Base-by-base conservation (phyloP, 2,888 invertebrate species). In the Venusia cambrica region DNA sequence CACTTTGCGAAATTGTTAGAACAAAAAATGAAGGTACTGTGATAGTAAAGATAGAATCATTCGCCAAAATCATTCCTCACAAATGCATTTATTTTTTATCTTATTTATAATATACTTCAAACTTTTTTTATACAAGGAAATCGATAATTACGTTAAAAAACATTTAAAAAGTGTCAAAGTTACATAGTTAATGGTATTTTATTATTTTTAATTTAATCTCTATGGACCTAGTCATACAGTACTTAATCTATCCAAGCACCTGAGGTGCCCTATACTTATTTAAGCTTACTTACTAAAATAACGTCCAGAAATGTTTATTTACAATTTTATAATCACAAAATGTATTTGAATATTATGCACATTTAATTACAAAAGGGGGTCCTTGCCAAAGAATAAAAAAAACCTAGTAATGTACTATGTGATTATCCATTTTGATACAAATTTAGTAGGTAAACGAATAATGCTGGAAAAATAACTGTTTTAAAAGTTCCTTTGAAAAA, bases 11-110 rank as follows among this genome's bases (percentile, higher is more conserved):
- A 62, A 61, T 65, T 61, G 55, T 60, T 40, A 54, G 48, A 37
- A 48, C 54, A 53, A 58, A 48, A 67, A 57, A 47, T 54, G 60
- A 65, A 49, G 73, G 70, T 63, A 61, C 81, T 83, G 83, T 83
- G 83, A 81, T 83, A 81, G 73, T 76, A 67, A 66, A 55, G 62
- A 60, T 68, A 70, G 57, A 59, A 47, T 61, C 44, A 54, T 52
- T 47, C 49, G 53, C 48, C 50, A 51, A 50, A 53, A 38, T 60
- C 53, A 60, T 64, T 36, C 54, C 49, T 45, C 48, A 52, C 61
- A 44, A 21, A 50, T 51, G 38, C 54, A 53, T 49, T 55, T 49
- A 53, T 55, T 49, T 31, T 15, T 33, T 36, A 10, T 32, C 16
- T 5, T 18, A 12, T 14, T 17, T 21, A 18, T 18, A 15, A 5